Base-by-base conservation (phyloP, 2,113 vertebrate species). In the Panthera uncia region DNA sequence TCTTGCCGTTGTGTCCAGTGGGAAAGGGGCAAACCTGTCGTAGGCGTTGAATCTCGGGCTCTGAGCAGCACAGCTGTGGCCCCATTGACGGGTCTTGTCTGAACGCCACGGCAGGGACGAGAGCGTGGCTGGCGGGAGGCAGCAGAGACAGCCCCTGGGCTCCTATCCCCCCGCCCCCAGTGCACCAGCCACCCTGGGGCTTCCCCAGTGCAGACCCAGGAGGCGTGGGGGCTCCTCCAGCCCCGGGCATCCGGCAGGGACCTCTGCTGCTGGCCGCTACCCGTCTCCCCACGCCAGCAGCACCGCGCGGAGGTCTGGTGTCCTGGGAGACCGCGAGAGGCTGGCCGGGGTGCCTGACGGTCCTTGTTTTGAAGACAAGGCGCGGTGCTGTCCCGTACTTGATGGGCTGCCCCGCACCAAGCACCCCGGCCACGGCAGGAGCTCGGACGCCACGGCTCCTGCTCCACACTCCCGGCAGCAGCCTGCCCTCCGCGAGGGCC, bases 221-320 rank as follows among this genome's bases (percentile, higher is more conserved):
- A 21, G 14, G 36, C 4, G 5, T 23, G 13, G 16, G 63, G 61
- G 12, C 15, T 4, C 0, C n/a, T n/a, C 52, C 27, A 45, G 29
- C 7, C n/a, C 41, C 0, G 0, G 71, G 69, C 3, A 1, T 12
- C 0, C 0, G 8, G 41, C 27, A 4, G 31, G 2, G 13, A 36
- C 45, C 5, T 5, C 21, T 52, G 15, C 33, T 21, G 0, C 50
- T 1, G 13, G 65, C 16, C 0, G 21, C 69, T 52, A 1, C n/a
- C 8, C 0, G 36, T n/a, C 52, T 63, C 10, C 25, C 10, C 79
- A 4, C 0, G 0, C 61, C 8, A 0, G 41, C 80, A 9, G 50
- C 63, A 1, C 23, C 0, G 0, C 33, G 31, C 12, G 4, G 7
- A 33, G 12, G 33, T 31, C 82, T 48, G 16, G 27, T 23, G 16